Evolutionary conservation across 1,140 invertebrate genomes (phyloP), one percentile per base, ranked within the genome.

Genomic region (Macrobrachium nipponense): DNA sequence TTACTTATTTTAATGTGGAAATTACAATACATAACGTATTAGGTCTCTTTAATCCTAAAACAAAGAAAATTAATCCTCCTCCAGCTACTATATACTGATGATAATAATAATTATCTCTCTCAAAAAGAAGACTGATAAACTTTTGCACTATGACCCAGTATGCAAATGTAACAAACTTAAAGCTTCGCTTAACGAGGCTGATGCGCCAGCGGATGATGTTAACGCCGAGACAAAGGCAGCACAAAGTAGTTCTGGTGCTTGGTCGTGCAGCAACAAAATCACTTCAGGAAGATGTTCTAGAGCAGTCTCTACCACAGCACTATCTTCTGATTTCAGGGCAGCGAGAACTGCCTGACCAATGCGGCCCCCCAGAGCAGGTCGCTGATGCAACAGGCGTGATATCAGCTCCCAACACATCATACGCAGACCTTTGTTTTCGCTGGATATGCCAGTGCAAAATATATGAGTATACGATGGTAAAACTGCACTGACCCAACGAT

Each of bases 251-350:
- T 94, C 93, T 77, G 94, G 92, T 2, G 96, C 95, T 90, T 96
- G 94, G 90, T 98, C 94, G 93, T 97, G 96, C 91, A 95, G 93
- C 75, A 96, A 94, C 43, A 96, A 92, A 77, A 95, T 92, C 78
- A 97, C 94, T 89, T 98, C 97, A 0, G 96, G 94, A 60, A 98
- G 91, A 91, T 95, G 94, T 82, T 97, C 96, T 17, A 98, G 91
- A 66, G 96, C 95, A 11, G 95, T 94, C 84, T 93, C 88, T 0
- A 95, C 94, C 89, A 96, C 94, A 23, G 93, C 92, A 88, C 94
- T 95, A 73, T 96, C 94, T 64, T 98, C 92, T 90, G 96, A 97
- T 88, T 95, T 94, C 60, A 98, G 93, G 89, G 96, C 95, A 0
- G 94, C 94, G 62, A 95, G 93, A 0, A 98, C 91, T 82, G 95